Evolutionary conservation across 2,888 invertebrate genomes (phyloP).

Genomic region (Drepana falcataria): DNA sequence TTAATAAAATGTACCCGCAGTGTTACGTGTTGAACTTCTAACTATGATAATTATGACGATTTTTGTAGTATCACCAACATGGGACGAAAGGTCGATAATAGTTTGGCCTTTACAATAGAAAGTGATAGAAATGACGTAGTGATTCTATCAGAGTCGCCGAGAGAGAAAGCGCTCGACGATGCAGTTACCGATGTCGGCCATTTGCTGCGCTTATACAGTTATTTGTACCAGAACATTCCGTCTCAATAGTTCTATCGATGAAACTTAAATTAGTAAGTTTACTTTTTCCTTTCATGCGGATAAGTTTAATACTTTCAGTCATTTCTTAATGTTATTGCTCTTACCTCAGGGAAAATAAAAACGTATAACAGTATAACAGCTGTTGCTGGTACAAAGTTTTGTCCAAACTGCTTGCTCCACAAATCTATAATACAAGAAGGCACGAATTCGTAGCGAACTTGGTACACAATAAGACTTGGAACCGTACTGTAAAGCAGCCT

Average conservation of each 20-base stretch:
- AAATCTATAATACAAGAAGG: constrained; percentile 56
- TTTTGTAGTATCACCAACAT: too few species aligned
- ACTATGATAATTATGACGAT: too few species aligned
- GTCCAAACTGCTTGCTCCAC: constrained; percentile 28
- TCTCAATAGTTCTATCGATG: constrained; percentile 7
- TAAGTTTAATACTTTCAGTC: neutral
- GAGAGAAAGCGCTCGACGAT: constrained; percentile 59
- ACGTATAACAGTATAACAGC: constrained; percentile 27
- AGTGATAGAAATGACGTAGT: neutral
- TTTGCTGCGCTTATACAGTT: constrained; percentile 36
- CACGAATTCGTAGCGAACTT: constrained; percentile 42
- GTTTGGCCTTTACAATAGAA: neutral
- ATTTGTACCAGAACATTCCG: constrained; percentile 20
- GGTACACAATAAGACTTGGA: constrained; percentile 31
- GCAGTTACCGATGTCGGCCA: constrained; percentile 57
- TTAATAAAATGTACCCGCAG: too few species aligned
- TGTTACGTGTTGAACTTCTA: too few species aligned
- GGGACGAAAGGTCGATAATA: neutral
- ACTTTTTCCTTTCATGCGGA: constrained; percentile 9
- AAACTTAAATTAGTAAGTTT: constrained; percentile 16
- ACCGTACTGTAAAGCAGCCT: constrained; percentile 51
- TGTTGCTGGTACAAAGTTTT: constrained; percentile 30
- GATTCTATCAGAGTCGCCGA: constrained; percentile 11
- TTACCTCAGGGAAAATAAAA: constrained; percentile 44
- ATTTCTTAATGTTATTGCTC: constrained; percentile 22